These are phyloP conservation scores for Amyelois transitella DNA, from an alignment of 1,140 invertebrate genomes.

Conservation along the genomic window DNA sequence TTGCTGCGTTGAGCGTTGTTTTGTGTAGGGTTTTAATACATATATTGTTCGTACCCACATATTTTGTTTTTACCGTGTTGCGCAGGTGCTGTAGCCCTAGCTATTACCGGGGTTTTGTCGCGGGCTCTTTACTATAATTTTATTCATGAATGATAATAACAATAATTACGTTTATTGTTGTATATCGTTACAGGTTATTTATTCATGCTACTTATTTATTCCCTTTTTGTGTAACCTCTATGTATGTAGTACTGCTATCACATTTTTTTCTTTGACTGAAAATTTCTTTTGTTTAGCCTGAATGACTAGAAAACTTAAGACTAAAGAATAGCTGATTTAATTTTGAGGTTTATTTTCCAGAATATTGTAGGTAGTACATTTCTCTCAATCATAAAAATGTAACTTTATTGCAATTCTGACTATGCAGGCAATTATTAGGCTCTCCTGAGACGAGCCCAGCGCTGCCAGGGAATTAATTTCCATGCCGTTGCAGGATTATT, in stretches of 20 bases:
- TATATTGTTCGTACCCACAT: neutral
- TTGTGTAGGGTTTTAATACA: neutral
- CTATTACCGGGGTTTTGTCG: slow-evolving; percentile 8
- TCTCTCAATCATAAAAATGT: neutral
- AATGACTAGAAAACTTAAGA: too few relatives aligned
- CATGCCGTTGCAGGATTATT: neutral
- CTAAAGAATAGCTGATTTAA: too few relatives aligned
- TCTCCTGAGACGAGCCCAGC: neutral
- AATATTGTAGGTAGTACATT: too few relatives aligned
- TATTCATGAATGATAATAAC: slow-evolving; percentile 9
- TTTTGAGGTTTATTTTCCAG: too few relatives aligned
- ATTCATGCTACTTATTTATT: neutral
- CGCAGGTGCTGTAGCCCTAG: neutral
- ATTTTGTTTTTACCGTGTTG: neutral
- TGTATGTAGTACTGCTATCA: neutral
- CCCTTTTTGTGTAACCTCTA: neutral
- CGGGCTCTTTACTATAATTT: slow-evolving; percentile 8
- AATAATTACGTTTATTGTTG: neutral
- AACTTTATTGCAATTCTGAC: neutral
- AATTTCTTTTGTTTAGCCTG: too few relatives aligned
- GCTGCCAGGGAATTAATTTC: neutral
- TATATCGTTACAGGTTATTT: neutral
- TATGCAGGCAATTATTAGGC: neutral
- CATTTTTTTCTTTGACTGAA: too few relatives aligned
- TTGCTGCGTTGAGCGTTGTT: neutral